Conservation (phyloP, 2,888 invertebrate genomes). For the Flexamia atlantica region DNA sequence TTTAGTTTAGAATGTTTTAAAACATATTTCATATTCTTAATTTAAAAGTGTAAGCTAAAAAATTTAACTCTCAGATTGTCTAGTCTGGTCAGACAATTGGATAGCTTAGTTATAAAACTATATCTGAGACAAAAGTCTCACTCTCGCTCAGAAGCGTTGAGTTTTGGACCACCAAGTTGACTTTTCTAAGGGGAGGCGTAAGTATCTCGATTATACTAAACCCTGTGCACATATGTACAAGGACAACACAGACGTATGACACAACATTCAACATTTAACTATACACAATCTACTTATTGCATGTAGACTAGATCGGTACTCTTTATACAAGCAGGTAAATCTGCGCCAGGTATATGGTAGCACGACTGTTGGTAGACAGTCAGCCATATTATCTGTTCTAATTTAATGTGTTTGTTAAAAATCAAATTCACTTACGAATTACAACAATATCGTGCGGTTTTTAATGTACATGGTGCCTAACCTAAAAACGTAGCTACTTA, state of each 20-base stretch:
- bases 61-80: conserved; percentile 28
- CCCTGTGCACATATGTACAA: conserved; percentile 55
- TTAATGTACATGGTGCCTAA: not conserved
- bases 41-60: not conserved
- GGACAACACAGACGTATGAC: conserved; percentile 32
- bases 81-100: conserved; percentile 25
- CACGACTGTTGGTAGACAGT: not conserved
- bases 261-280: conserved; percentile 29
- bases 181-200: not conserved
- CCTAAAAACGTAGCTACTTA: no score
- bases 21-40: not conserved
- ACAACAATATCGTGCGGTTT: not conserved
- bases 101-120: conserved; percentile 53
- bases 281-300: conserved; percentile 45
- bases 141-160: conserved; percentile 25
- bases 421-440: not conserved
- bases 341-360: conserved; percentile 10
- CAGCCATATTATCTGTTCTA: not conserved
- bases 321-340: conserved; percentile 25
- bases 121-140: conserved; percentile 26
- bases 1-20: not conserved
- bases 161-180: conserved; percentile 45
- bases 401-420: not conserved
- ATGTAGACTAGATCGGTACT: conserved; percentile 11
- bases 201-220: conserved; percentile 24